These are phyloP conservation scores for Pammene aurita DNA, from an alignment of 2,888 invertebrate genomes.

Conservation along the genomic window DNA sequence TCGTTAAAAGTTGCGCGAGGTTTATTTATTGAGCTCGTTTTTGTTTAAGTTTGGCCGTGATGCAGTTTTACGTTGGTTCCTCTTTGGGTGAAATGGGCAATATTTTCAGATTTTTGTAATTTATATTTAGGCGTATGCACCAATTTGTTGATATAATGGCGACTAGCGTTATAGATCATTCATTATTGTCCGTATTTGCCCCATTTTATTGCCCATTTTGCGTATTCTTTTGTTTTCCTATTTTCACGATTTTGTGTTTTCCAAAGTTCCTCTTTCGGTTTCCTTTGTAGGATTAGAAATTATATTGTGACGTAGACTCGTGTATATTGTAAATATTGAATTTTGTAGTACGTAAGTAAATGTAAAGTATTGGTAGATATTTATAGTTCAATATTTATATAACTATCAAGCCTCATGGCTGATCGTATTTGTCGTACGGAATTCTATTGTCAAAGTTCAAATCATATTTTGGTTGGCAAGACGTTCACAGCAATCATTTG, in stretches of 20 bases:
- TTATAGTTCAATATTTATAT: constrained; percentile 33
- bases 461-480: neutral
- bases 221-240: constrained; percentile 52
- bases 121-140: neutral
- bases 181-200: constrained; percentile 1
- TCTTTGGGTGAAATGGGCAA: constrained; percentile 10
- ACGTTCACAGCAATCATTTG: constrained; percentile 9
- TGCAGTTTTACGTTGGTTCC: neutral
- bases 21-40: constrained; percentile 42
- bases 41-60: constrained; percentile 43
- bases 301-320: constrained; percentile 42
- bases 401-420: constrained; percentile 17
- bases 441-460: constrained; percentile 12
- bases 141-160: neutral
- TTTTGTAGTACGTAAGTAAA: constrained; percentile 40
- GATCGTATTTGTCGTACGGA: constrained; percentile 24
- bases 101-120: constrained; percentile 3
- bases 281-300: constrained; percentile 49
- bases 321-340: constrained; percentile 51
- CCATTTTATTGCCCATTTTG: constrained; percentile 11
- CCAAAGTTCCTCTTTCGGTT: constrained; percentile 72
- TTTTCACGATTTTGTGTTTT: constrained; percentile 48
- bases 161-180: neutral
- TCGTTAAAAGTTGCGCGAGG: constrained; percentile 34
- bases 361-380: constrained; percentile 41